phyloP scores from a whole-genome alignment of 1,140 invertebrate genomes.

The Venturia canescens region DNA sequence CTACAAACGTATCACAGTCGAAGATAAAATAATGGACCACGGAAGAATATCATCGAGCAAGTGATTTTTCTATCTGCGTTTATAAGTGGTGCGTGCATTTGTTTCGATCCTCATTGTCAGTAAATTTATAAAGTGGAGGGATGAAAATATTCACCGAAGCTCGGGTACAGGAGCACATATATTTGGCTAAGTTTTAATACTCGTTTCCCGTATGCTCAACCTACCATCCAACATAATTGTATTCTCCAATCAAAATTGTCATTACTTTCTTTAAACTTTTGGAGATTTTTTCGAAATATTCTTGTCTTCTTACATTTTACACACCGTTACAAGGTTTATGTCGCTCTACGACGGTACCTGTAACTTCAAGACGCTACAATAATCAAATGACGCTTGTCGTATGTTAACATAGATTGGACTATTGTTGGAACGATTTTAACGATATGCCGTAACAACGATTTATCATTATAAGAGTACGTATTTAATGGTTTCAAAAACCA shows the following conservation, averaged over 20 bases:
- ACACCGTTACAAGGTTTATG: constrained; percentile 63
- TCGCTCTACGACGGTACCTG: constrained; percentile 65
- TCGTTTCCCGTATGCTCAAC: not conserved
- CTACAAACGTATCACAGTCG: constrained; percentile 58
- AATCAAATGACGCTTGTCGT: constrained; percentile 58
- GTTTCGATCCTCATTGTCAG: not conserved
- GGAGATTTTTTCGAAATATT: not conserved
- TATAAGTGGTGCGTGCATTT: not conserved
- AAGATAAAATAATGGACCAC: constrained; percentile 39
- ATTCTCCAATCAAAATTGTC: not conserved
- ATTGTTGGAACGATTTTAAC: constrained; percentile 26
- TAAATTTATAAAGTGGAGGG: not conserved
- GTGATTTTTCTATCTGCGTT: not conserved
- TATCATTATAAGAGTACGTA: not conserved
- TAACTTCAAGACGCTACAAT: constrained; percentile 59
- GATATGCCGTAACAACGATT: not conserved
- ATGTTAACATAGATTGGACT: constrained; percentile 51
- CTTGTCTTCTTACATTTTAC: constrained; percentile 61
- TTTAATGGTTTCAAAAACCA: not conserved
- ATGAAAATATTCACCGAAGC: not conserved
- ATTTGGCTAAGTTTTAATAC: not conserved
- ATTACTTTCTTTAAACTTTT: not conserved
- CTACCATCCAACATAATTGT: not conserved
- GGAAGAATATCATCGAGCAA: constrained; percentile 21
- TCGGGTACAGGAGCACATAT: not conserved